phyloP scores from a whole-genome alignment of 2,797 vertebrate genomes.

The Poecilia velifera region DNA sequence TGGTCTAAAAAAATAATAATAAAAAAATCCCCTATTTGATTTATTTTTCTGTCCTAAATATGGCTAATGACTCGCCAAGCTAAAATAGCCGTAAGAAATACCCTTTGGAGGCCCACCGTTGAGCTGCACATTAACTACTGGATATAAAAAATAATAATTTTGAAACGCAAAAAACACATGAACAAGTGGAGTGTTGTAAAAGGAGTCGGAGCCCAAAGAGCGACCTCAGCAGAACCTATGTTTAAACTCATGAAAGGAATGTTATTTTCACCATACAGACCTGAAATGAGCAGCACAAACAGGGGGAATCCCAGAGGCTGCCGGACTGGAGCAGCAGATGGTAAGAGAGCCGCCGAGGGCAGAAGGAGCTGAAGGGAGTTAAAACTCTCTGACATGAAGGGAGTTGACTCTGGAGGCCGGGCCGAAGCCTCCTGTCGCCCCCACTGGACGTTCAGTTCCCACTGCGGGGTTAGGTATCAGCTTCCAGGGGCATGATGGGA shows the following conservation, averaged over 20 bases:
- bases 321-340: constrained; percentile 47
- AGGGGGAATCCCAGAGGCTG: neutral
- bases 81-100: neutral
- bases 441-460: constrained; percentile 48
- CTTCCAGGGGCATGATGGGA: constrained; percentile 44
- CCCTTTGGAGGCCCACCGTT: neutral
- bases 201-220: neutral
- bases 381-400: constrained; percentile 32
- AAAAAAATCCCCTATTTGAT: neutral
- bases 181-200: neutral
- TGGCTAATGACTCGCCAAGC: neutral
- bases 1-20: neutral
- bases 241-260: constrained; percentile 8
- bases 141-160: neutral
- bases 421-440: constrained; percentile 42
- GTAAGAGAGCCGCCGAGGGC: constrained; percentile 41
- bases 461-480: constrained; percentile 42
- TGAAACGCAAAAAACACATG: neutral
- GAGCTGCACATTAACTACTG: neutral
- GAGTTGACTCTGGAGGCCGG: constrained; percentile 48
- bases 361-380: constrained; percentile 30
- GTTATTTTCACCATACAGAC: neutral
- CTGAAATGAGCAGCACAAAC: neutral
- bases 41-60: neutral
- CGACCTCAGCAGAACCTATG: neutral